Conservation (phyloP, 2,888 invertebrate genomes). For the Colletes collaris region DNA sequence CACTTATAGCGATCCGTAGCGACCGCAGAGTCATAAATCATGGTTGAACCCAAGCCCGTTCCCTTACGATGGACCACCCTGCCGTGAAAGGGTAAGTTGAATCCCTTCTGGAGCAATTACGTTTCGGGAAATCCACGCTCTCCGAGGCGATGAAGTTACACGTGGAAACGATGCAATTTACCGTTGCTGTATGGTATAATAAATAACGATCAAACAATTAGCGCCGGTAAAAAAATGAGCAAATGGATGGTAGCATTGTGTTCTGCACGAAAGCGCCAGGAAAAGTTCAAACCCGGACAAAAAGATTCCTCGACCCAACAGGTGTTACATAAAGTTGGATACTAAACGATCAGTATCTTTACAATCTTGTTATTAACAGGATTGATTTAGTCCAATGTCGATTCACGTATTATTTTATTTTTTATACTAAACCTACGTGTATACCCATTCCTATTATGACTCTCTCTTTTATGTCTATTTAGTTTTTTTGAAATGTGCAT, state of each 20-base stretch:
- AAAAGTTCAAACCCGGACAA: background rate
- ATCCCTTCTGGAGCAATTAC: conserved; percentile 66
- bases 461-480: too few relatives aligned
- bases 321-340: conserved; percentile 26
- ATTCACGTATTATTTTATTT: too few relatives aligned
- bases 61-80: conserved; percentile 52
- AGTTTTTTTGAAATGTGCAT: too few relatives aligned
- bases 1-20: conserved; percentile 66
- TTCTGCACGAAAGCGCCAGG: background rate
- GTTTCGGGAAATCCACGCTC: conserved; percentile 43
- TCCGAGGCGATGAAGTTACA: conserved; percentile 46
- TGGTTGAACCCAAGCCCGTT: conserved; percentile 65
- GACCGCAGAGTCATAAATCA: conserved; percentile 70
- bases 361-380: too few relatives aligned
- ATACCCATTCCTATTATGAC: too few relatives aligned
- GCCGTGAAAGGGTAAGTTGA: conserved; percentile 50
- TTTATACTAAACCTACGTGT: too few relatives aligned
- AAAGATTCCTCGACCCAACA: conserved; percentile 19
- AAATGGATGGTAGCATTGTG: background rate
- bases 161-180: conserved; percentile 15
- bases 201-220: conserved; percentile 12
- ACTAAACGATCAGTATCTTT: background rate
- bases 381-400: too few relatives aligned
- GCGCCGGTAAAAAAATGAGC: conserved; percentile 5
- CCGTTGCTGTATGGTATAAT: conserved; percentile 11